Evolutionary conservation across 1,140 invertebrate genomes (phyloP).

Genomic region (Ceratosolen fusciceps): DNA sequence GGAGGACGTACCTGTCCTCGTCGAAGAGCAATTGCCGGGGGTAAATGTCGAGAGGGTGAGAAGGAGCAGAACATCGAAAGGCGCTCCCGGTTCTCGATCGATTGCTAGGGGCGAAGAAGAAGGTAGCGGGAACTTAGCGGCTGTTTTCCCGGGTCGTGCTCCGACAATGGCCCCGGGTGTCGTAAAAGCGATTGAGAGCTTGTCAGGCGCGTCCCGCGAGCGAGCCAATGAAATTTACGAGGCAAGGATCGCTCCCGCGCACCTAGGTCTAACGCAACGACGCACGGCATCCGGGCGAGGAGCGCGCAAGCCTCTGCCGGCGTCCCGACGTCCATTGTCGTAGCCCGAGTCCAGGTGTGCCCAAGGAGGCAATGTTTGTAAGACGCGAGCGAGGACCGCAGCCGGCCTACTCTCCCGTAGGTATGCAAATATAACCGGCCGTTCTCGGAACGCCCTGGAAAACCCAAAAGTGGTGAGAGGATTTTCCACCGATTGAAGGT

Average conservation of each 20-base stretch:
- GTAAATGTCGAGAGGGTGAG: background rate
- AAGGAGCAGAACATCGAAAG: background rate
- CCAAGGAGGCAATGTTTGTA: background rate
- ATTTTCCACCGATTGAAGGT: slow-evolving; percentile 24
- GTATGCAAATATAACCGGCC: slow-evolving; percentile 12
- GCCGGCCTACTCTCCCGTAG: background rate
- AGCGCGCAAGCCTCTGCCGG: background rate
- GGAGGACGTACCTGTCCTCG: slow-evolving; percentile 31
- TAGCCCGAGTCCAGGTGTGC: slow-evolving; percentile 25
- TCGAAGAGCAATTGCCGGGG: slow-evolving; percentile 18
- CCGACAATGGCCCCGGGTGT: slow-evolving; percentile 10
- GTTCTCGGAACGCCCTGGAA: slow-evolving; percentile 8
- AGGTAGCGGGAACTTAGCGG: background rate
- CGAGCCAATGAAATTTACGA: slow-evolving; percentile 22
- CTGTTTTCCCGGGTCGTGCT: background rate
- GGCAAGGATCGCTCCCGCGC: background rate
- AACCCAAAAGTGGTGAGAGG: background rate
- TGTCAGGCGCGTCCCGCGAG: slow-evolving; percentile 11
- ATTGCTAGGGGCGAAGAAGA: background rate
- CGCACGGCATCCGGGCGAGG: background rate
- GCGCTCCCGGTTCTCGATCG: background rate
- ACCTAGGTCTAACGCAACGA: background rate
- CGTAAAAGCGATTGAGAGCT: slow-evolving; percentile 35
- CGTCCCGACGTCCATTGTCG: slow-evolving; percentile 23
- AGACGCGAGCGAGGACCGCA: background rate